Percentiles rank a stretch among this genome's conserved stretches.
These are phyloP conservation scores for Steromphala cineraria DNA, from an alignment of 2,888 invertebrate genomes.

Conservation along the genomic window DNA sequence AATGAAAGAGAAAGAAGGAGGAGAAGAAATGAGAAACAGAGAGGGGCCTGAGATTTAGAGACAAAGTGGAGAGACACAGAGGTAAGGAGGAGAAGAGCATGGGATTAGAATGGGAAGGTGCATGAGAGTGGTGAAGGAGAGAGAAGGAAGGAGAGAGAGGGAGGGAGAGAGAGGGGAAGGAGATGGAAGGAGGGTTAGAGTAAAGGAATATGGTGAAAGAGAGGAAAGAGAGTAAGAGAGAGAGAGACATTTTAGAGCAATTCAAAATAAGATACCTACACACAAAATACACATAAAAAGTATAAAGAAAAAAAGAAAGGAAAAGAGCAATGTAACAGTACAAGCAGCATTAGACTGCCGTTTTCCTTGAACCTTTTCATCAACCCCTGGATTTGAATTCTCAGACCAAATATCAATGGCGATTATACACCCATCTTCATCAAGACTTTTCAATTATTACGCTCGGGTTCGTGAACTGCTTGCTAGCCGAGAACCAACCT, in stretches of 20 bases:
- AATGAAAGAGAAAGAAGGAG: conserved; percentile 1
- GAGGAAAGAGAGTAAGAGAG: too few relatives aligned
- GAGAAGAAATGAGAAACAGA: background rate
- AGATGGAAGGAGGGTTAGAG: too few relatives aligned
- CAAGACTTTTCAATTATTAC: conserved; percentile 5
- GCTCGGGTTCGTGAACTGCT: background rate
- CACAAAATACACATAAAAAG: too few relatives aligned
- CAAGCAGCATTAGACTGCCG: background rate
- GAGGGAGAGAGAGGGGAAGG: too few relatives aligned
- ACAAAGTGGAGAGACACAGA: background rate
- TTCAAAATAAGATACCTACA: too few relatives aligned
- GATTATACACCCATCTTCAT: background rate
- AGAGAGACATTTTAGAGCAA: too few relatives aligned
- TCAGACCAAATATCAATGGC: background rate
- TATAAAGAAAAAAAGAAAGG: too few relatives aligned
- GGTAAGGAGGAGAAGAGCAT: background rate
- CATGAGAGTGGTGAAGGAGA: background rate
- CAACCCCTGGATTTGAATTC: background rate
- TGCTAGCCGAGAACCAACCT: background rate
- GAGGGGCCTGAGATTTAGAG: background rate
- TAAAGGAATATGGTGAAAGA: too few relatives aligned
- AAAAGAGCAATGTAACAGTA: too few relatives aligned
- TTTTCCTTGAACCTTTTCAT: background rate
- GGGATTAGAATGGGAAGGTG: background rate
- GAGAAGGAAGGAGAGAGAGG: background rate